These are phyloP conservation scores for Neodon shergylaensis DNA, from an alignment of 2,113 vertebrate species.

Conservation along the genomic window DNA sequence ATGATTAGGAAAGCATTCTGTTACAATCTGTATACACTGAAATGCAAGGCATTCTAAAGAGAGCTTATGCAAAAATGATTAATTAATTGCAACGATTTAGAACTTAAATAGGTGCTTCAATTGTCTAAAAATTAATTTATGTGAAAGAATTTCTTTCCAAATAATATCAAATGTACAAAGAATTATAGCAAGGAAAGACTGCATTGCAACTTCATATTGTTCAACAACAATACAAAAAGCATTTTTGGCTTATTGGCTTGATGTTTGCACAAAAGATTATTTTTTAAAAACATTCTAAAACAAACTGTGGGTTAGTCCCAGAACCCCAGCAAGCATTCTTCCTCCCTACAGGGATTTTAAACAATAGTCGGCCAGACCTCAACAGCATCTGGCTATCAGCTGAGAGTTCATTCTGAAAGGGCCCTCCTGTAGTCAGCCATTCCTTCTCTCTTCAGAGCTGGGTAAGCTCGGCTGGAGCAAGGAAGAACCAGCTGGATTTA, in stretches of 20 bases:
- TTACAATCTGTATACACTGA: background rate
- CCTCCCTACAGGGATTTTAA: conserved; percentile 47
- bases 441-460: conserved; percentile 41
- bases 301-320: conserved; percentile 66
- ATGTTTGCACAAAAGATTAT: conserved; percentile 67
- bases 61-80: background rate
- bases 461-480: conserved; percentile 66
- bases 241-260: conserved; percentile 64
- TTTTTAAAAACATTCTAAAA: conserved; percentile 42
- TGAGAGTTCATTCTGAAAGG: conserved; percentile 64
- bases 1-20: conserved; percentile 21
- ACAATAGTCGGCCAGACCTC: conserved; percentile 40
- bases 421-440: conserved; percentile 29
- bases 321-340: conserved; percentile 25
- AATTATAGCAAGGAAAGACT: conserved; percentile 55
- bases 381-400: conserved; percentile 71
- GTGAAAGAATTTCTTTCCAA: conserved; percentile 45
- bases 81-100: conserved; percentile 39
- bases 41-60: conserved; percentile 43
- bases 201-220: conserved; percentile 66
- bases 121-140: conserved; percentile 36
- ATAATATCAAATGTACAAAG: conserved; percentile 37
- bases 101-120: background rate
- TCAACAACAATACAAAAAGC: conserved; percentile 61
- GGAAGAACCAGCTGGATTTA: conserved; percentile 71